phyloP scores from a whole-genome alignment of 92 coral and sea anemone genomes.

The Epizoanthus ramosus region DNA sequence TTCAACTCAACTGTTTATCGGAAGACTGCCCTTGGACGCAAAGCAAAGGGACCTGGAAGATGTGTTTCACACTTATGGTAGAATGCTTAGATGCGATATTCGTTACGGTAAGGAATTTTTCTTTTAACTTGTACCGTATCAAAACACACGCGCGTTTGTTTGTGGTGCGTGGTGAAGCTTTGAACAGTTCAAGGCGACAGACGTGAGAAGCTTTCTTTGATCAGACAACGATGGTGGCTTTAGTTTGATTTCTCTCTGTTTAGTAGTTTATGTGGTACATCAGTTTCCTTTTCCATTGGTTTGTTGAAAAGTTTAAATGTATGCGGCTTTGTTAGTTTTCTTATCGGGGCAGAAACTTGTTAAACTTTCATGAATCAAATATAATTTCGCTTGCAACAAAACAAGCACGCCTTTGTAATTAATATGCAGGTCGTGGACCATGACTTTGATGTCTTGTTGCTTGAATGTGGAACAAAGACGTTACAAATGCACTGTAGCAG shows the following conservation, averaged over 20 bases:
- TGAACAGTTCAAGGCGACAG: background rate
- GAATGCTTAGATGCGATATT: slow-evolving; percentile 63
- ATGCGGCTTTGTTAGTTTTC: background rate
- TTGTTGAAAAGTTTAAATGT: slow-evolving; percentile 1
- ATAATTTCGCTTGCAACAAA: background rate
- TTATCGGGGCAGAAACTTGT: slow-evolving; percentile 7
- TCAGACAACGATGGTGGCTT: no score
- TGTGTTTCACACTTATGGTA: slow-evolving; percentile 63
- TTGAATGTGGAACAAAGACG: no score
- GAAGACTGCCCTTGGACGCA: slow-evolving; percentile 70
- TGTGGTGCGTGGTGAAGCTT: background rate
- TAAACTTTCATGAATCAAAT: background rate
- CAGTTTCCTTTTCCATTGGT: background rate
- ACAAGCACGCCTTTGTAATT: background rate
- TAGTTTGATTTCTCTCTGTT: background rate
- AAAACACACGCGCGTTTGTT: background rate
- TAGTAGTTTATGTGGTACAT: background rate
- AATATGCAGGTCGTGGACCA: background rate
- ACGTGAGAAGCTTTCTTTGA: slow-evolving; percentile 3
- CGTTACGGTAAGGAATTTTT: slow-evolving; percentile 51
- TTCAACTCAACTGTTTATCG: slow-evolving; percentile 61
- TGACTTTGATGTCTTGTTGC: no score
- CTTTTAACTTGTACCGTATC: background rate
- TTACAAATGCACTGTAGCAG: no score
- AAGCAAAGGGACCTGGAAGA: slow-evolving; percentile 63